Evolutionary conservation across 2,888 invertebrate species (phyloP).

Genomic region (Oeneis ivallda): DNA sequence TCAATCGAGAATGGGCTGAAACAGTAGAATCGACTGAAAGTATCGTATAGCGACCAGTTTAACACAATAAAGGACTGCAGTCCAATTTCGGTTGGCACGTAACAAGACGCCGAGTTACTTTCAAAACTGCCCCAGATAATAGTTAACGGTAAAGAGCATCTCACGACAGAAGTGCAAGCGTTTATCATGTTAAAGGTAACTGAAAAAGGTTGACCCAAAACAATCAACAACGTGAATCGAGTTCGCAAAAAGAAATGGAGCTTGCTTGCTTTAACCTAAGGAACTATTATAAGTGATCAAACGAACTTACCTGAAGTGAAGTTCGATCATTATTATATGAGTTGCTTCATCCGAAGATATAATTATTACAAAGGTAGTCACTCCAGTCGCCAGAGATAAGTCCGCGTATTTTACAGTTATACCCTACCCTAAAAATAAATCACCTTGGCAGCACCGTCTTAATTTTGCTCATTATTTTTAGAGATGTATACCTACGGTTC

Average conservation of each 20-base stretch:
- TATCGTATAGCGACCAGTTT: conserved; percentile 35
- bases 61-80: conserved; percentile 62
- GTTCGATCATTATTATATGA: no score
- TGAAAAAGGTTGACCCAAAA: conserved; percentile 15
- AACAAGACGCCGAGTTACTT: conserved; percentile 60
- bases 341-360: no score
- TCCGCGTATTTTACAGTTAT: no score
- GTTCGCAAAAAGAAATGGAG: not conserved
- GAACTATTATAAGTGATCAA: not conserved
- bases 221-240: conserved; percentile 4
- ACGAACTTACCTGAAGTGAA: no score
- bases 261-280: not conserved
- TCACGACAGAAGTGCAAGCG: conserved; percentile 67
- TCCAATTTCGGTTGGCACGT: conserved; percentile 59
- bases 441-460: no score
- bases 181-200: conserved; percentile 22
- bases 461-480: no score
- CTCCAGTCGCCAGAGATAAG: no score
- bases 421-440: no score
- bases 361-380: no score
- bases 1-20: conserved; percentile 25
- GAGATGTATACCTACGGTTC: no score
- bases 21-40: conserved; percentile 32
- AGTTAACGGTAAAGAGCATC: conserved; percentile 72
- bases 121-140: conserved; percentile 80